phyloP scores from a whole-genome alignment of 2,113 vertebrate species.

The Chlamydotis undulata region DNA sequence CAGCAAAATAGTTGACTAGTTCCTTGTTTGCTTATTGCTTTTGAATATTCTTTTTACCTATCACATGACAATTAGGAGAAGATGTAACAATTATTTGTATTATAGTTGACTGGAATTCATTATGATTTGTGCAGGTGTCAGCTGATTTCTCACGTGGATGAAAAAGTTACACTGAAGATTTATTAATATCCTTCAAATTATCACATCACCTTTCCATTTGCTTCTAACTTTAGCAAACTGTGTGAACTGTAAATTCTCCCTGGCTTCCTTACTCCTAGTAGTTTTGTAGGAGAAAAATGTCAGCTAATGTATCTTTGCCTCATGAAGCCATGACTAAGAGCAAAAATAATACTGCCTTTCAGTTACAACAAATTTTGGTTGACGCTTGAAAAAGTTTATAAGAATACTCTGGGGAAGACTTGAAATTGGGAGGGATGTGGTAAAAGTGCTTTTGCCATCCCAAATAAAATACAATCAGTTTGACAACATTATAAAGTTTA shows the following conservation, averaged over 20 bases:
- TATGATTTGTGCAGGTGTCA: neutral
- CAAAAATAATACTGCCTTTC: neutral
- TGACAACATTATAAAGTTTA: neutral
- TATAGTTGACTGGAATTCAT: neutral
- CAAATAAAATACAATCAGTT: neutral
- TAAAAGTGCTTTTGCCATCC: neutral
- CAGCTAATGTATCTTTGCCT: neutral
- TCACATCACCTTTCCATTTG: neutral
- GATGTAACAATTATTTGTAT: neutral
- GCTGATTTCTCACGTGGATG: neutral
- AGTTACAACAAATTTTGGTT: neutral
- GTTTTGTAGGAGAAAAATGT: neutral
- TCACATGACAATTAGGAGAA: neutral
- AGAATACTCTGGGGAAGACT: neutral
- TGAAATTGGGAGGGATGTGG: neutral
- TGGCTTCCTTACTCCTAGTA: neutral
- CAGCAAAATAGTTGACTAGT: neutral
- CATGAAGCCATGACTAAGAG: neutral
- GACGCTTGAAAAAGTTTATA: neutral
- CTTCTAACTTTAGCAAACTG: neutral
- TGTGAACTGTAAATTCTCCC: neutral
- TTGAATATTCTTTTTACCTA: neutral
- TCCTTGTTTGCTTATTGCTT: neutral
- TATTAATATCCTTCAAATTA: neutral
- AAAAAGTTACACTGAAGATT: neutral